Percentiles rank a stretch among this genome's conserved stretches.
Conservation (phyloP, 2,113 vertebrate genomes). For the Campylomormyrus tamandua region DNA sequence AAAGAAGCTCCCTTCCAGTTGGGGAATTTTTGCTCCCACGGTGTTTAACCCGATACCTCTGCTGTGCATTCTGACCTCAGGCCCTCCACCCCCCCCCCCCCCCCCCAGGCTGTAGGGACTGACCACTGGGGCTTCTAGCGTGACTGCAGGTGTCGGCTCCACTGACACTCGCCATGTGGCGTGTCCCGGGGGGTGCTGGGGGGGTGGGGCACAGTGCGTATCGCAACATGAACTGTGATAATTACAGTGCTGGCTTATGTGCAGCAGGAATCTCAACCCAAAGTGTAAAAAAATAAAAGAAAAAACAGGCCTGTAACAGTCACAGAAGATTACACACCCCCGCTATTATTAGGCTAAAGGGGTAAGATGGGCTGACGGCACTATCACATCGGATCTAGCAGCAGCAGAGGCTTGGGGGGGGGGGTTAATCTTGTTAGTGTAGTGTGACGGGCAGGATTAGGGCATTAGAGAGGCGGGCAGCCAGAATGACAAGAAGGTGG, state of each 20-base stretch:
- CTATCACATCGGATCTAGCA: conserved; percentile 36
- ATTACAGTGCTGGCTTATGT: neutral
- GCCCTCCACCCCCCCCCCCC: neutral
- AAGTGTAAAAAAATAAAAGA: neutral
- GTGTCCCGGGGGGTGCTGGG: neutral
- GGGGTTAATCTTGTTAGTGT: conserved; percentile 17
- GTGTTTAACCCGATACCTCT: neutral
- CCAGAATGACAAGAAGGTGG: conserved; percentile 40
- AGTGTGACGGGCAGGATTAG: conserved; percentile 29
- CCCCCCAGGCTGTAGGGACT: too few species aligned
- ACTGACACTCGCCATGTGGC: neutral
- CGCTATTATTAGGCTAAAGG: neutral
- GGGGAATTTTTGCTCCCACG: neutral
- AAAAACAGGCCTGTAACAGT: neutral
- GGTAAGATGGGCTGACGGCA: neutral
- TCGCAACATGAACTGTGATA: neutral
- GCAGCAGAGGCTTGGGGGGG: conserved; percentile 22
- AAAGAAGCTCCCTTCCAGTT: neutral
- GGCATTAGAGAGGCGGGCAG: conserved; percentile 40
- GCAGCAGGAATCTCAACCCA: neutral
- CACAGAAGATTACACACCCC: neutral
- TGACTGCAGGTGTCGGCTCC: neutral
- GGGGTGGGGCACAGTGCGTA: neutral
- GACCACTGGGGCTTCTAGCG: neutral
- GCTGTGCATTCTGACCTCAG: neutral